phyloP scores from a whole-genome alignment of 1,140 invertebrate genomes.

The Paracyclopina nana region DNA sequence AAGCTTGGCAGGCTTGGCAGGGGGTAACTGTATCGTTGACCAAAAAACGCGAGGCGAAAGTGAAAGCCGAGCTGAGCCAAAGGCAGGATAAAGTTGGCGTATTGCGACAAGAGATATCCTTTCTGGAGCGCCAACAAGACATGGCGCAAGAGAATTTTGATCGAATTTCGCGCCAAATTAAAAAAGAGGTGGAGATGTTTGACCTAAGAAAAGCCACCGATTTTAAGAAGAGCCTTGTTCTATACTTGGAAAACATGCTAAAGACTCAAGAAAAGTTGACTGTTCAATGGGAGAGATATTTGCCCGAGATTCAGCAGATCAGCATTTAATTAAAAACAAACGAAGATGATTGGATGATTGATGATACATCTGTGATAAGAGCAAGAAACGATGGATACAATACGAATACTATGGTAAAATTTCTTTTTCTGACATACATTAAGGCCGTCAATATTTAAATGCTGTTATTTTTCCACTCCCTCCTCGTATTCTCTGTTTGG shows the following conservation, averaged over 20 bases:
- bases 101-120: constrained; percentile 44
- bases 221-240: constrained; percentile 68
- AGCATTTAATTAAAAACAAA: not conserved
- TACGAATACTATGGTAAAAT: too few relatives aligned
- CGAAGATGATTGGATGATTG: too few relatives aligned
- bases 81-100: constrained; percentile 67
- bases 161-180: constrained; percentile 84
- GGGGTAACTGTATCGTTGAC: constrained; percentile 81
- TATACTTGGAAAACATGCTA: constrained; percentile 82
- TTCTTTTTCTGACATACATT: too few relatives aligned
- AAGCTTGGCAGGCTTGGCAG: constrained; percentile 94
- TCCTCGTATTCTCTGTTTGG: too few relatives aligned
- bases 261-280: constrained; percentile 78
- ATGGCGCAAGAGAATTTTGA: constrained; percentile 90
- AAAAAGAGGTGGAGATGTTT: constrained; percentile 82
- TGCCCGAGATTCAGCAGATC: constrained; percentile 12
- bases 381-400: too few relatives aligned
- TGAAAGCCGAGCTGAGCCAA: constrained; percentile 67
- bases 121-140: constrained; percentile 91
- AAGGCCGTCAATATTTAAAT: too few relatives aligned
- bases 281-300: constrained; percentile 5
- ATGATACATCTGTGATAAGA: too few relatives aligned
- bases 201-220: constrained; percentile 69
- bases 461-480: too few relatives aligned
- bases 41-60: constrained; percentile 83